Conservation (phyloP, 2,888 invertebrate species). For the Beris morrisii region DNA sequence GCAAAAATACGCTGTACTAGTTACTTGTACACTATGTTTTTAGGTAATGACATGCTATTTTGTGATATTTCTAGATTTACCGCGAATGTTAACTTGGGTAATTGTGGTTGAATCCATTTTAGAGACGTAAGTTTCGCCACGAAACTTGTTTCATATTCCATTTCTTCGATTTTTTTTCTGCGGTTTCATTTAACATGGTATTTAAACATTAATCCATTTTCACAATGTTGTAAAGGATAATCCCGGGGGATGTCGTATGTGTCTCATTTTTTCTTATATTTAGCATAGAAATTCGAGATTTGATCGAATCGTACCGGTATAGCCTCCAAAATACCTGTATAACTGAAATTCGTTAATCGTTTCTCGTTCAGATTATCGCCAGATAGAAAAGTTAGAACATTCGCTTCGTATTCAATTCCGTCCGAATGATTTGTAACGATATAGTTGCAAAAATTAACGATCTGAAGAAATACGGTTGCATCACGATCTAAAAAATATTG, state of each 20-base stretch:
- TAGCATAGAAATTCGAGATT: conserved; percentile 79
- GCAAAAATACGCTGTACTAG: conserved; percentile 9
- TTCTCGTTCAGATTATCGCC: conserved; percentile 60
- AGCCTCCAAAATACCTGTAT: conserved; percentile 75
- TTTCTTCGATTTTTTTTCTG: conserved; percentile 7
- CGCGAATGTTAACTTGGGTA: conserved; percentile 4
- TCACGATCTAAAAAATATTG: conserved; percentile 50
- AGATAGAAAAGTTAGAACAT: conserved; percentile 76
- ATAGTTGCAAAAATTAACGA: conserved; percentile 56
- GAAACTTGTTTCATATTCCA: conserved; percentile 15
- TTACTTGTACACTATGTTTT: conserved; percentile 25
- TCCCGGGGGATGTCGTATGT: conserved; percentile 38
- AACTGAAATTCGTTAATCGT: conserved; percentile 64
- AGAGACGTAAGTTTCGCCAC: conserved; percentile 22
- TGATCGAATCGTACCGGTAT: conserved; percentile 82
- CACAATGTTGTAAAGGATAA: conserved; percentile 27
- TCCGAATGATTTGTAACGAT: conserved; percentile 58
- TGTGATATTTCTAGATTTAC: conserved; percentile 16
- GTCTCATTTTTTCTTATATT: conserved; percentile 73
- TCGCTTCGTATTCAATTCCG: conserved; percentile 54
- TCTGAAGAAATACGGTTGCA: conserved; percentile 53
- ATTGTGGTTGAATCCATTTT: conserved; percentile 15
- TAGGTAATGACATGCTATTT: conserved; percentile 24
- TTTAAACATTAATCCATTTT: conserved; percentile 28
- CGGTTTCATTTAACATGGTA: conserved; percentile 16